phyloP scores from a whole-genome alignment of 2,888 invertebrate genomes.

The Malachius bipustulatus region DNA sequence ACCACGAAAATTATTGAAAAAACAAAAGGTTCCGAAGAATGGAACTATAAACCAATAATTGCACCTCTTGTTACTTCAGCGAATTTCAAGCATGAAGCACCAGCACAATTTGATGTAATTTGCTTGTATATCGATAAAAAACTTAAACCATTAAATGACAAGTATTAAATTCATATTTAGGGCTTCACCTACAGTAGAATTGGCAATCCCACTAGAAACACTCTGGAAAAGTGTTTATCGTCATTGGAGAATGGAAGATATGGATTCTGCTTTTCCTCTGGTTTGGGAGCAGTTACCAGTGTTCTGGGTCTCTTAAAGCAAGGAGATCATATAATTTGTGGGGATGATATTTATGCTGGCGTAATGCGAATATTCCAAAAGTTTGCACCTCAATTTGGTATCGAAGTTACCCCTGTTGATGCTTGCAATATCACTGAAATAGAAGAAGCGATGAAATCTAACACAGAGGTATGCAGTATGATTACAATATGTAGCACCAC shows the following conservation, averaged over 20 bases:
- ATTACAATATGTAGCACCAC: no score
- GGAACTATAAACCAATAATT: constrained; percentile 71
- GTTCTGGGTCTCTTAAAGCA: constrained; percentile 59
- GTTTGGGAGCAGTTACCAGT: constrained; percentile 74
- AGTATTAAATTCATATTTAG: no score
- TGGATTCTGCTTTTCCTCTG: constrained; percentile 76
- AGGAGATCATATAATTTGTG: constrained; percentile 84
- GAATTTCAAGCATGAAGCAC: constrained; percentile 81
- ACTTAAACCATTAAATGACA: no score
- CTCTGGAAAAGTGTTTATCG: constrained; percentile 80
- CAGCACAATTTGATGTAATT: constrained; percentile 62
- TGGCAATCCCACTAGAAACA: constrained; percentile 86
- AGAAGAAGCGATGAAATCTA: constrained; percentile 54
- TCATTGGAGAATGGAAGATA: constrained; percentile 80
- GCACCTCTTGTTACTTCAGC: constrained; percentile 82
- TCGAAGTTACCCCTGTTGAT: constrained; percentile 68
- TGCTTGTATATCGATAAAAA: not conserved
- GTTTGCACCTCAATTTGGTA: constrained; percentile 47
- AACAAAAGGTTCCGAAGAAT: constrained; percentile 82
- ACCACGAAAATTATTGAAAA: constrained; percentile 85
- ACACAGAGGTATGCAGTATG: constrained; percentile 74
- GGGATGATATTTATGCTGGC: constrained; percentile 93
- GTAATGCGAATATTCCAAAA: constrained; percentile 60
- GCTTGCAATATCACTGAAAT: not conserved
- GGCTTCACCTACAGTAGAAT: constrained; percentile 86